These are phyloP conservation scores for Oncorhynchus kisutch DNA, from an alignment of 2,113 vertebrate genomes.

Conservation along the genomic window DNA sequence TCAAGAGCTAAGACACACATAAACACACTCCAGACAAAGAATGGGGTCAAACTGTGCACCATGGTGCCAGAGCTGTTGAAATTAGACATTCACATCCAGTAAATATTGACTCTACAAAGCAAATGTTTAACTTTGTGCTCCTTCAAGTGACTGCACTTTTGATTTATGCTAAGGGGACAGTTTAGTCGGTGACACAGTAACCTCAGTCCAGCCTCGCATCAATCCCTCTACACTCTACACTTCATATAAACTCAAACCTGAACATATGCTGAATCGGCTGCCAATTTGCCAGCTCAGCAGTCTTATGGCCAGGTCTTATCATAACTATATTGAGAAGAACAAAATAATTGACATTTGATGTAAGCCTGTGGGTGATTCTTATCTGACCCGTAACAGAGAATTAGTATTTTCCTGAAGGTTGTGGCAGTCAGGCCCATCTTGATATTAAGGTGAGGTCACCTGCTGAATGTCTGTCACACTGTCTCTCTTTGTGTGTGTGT, in stretches of 20 bases:
- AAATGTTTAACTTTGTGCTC: slow-evolving; percentile 58
- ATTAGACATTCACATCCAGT: slow-evolving; percentile 54
- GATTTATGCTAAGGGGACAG: slow-evolving; percentile 24
- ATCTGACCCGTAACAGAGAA: background rate
- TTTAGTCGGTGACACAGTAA: slow-evolving; percentile 33
- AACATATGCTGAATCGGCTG: slow-evolving; percentile 36
- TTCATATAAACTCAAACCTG: slow-evolving; percentile 42
- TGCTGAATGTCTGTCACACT: background rate
- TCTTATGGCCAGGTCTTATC: slow-evolving; percentile 14
- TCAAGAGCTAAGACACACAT: slow-evolving; percentile 34
- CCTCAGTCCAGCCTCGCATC: slow-evolving; percentile 35
- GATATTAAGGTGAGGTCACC: slow-evolving; percentile 6
- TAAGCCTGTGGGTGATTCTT: background rate
- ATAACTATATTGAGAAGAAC: slow-evolving; percentile 5
- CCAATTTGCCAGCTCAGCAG: slow-evolving; percentile 46
- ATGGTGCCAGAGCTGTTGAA: slow-evolving; percentile 47
- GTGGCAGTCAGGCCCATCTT: background rate
- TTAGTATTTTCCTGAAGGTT: background rate
- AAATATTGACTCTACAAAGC: slow-evolving; percentile 70
- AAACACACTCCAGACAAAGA: slow-evolving; percentile 55
- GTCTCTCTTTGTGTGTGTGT: background rate
- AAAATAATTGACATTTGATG: background rate
- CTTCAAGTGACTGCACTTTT: slow-evolving; percentile 37
- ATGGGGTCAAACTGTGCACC: slow-evolving; percentile 22
- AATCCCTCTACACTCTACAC: slow-evolving; percentile 4